Evolutionary conservation across 2,888 invertebrate species (phyloP).

Genomic region (Napeogenes inachia): DNA sequence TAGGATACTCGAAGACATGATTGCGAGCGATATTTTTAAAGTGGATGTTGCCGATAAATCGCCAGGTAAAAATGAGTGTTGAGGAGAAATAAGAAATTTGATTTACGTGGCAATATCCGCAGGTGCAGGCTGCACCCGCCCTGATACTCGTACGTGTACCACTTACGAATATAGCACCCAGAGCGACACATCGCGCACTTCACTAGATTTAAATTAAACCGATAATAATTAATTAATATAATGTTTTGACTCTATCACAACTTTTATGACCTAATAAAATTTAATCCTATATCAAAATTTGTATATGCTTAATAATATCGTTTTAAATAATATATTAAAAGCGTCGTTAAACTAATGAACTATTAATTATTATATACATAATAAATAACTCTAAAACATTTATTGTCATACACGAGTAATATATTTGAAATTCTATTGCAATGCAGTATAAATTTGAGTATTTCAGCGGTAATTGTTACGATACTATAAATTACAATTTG

Average conservation of each 20-base stretch:
- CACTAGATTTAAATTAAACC: slow-evolving; percentile 30
- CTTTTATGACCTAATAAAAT: slow-evolving; percentile 24
- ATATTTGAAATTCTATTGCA: too few relatives aligned
- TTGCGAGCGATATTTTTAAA: slow-evolving; percentile 17
- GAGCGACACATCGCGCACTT: slow-evolving; percentile 22
- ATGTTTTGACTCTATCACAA: slow-evolving; percentile 9
- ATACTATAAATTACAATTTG: too few relatives aligned
- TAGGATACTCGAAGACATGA: slow-evolving; percentile 6
- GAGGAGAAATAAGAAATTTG: slow-evolving; percentile 65
- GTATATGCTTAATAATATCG: slow-evolving; percentile 3
- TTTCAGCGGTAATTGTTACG: too few relatives aligned
- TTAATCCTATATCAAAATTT: slow-evolving; percentile 12
- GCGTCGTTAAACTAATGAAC: too few relatives aligned
- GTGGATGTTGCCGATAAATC: slow-evolving; percentile 29
- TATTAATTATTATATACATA: too few relatives aligned
- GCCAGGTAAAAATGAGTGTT: slow-evolving; percentile 49
- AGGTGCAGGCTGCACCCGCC: slow-evolving; percentile 56
- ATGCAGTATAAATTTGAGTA: too few relatives aligned
- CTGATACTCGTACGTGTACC: slow-evolving; percentile 30
- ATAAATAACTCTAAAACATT: too few relatives aligned
- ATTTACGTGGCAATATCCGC: slow-evolving; percentile 70
- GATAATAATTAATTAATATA: slow-evolving; percentile 18
- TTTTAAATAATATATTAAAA: not conserved
- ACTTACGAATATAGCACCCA: slow-evolving; percentile 29
- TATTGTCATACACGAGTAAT: too few relatives aligned